Percentiles rank a stretch among this genome's conserved stretches.
Conservation (phyloP, 2,113 vertebrate species). For the Elgaria multicarinata region DNA sequence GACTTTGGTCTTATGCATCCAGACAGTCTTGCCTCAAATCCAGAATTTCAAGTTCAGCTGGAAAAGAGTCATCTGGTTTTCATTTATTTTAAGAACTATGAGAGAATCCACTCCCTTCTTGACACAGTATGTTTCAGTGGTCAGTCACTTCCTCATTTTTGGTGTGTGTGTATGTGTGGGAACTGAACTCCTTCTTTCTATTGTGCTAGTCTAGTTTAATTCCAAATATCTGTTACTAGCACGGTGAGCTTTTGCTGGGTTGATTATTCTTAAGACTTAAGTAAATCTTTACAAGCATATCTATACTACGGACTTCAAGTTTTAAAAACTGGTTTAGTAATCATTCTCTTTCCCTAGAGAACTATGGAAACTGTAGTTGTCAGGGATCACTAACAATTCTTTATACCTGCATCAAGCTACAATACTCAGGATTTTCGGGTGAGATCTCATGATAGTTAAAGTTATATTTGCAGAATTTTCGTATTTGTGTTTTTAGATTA, state of each 20-base stretch:
- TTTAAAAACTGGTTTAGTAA: background rate
- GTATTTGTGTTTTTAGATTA: no score
- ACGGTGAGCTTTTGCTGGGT: background rate
- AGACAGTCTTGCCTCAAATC: background rate
- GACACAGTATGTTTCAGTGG: background rate
- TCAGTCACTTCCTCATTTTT: background rate
- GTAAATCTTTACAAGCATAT: background rate
- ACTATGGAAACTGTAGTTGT: background rate
- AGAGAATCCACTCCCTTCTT: background rate
- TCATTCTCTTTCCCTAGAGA: background rate
- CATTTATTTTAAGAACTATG: background rate
- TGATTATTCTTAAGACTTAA: background rate
- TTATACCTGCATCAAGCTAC: background rate
- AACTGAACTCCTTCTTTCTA: background rate
- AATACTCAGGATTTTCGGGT: background rate
- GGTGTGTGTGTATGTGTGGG: no score
- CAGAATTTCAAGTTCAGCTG: conserved; percentile 8
- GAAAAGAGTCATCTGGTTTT: background rate
- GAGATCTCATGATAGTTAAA: background rate
- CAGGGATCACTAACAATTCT: background rate
- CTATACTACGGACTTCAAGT: background rate
- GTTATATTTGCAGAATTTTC: no score
- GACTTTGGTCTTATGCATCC: background rate
- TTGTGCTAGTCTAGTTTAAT: background rate
- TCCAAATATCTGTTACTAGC: background rate